Evolutionary conservation across 2,113 vertebrate genomes (phyloP).

Genomic region (Alethe diademata): DNA sequence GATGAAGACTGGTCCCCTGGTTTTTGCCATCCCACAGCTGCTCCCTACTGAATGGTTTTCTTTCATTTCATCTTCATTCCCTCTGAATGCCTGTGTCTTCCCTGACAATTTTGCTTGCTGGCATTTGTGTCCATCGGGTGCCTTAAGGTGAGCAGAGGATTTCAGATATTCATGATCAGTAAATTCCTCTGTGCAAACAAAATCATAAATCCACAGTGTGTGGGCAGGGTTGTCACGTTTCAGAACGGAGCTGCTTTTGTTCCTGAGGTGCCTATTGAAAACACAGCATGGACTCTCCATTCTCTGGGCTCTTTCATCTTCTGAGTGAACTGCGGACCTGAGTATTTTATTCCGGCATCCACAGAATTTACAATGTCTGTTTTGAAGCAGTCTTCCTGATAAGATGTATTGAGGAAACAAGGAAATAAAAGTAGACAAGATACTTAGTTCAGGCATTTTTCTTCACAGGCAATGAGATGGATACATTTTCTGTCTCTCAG

Average conservation of each 20-base stretch:
- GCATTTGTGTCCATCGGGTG: not conserved
- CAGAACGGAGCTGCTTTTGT: conserved; percentile 26
- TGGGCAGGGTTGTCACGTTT: conserved; percentile 31
- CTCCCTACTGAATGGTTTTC: not conserved
- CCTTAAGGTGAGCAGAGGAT: conserved; percentile 27
- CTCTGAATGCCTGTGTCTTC: not conserved
- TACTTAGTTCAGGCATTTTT: conserved; percentile 54
- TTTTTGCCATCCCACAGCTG: not conserved
- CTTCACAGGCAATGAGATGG: not conserved
- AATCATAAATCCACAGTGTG: not conserved
- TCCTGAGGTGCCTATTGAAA: conserved; percentile 29
- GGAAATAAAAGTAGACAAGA: conserved; percentile 57
- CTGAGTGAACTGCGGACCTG: conserved; percentile 30
- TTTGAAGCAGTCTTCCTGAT: conserved; percentile 46
- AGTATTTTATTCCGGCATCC: conserved; percentile 50
- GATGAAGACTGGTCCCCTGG: not conserved
- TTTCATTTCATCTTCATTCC: not conserved
- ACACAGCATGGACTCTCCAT: conserved; percentile 15
- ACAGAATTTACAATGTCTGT: conserved; percentile 52
- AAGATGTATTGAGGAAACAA: conserved; percentile 53
- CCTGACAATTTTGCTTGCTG: not conserved
- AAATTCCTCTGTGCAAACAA: conserved; percentile 46
- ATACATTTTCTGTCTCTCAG: conserved; percentile 4
- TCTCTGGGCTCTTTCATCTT: conserved; percentile 52
- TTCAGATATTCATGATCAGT: conserved; percentile 44